Evolutionary conservation across 2,113 vertebrate genomes (phyloP).

Genomic region (Illadopsis cleaveri): DNA sequence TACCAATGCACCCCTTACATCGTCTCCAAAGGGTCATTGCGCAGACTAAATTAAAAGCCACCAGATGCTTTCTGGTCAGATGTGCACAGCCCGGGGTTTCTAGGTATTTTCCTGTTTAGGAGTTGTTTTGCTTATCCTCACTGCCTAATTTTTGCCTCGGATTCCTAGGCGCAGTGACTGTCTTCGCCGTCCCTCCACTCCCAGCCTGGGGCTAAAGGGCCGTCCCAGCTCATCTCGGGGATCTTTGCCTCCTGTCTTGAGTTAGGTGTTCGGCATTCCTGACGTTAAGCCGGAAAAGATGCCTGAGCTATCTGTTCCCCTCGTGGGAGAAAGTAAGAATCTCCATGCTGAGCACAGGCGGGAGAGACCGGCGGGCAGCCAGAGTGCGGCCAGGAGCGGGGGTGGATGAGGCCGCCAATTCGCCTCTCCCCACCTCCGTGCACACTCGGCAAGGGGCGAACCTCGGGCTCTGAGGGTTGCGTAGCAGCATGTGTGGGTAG

Average conservation of each 20-base stretch:
- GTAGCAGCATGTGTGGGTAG: rapidly evolving
- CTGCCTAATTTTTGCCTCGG: background rate
- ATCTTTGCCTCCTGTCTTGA: background rate
- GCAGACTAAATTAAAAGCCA: background rate
- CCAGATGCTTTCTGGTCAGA: background rate
- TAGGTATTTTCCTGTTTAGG: background rate
- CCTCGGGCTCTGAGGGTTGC: too few species aligned
- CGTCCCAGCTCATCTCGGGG: too few species aligned
- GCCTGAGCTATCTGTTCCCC: background rate
- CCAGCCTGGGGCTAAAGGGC: background rate
- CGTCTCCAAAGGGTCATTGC: background rate
- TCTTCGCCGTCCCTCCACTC: background rate
- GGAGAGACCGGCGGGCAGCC: background rate
- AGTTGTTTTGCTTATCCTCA: background rate
- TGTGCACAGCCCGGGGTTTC: background rate
- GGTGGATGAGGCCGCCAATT: rapidly evolving
- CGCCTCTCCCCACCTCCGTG: background rate
- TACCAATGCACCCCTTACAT: background rate
- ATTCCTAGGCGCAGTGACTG: background rate
- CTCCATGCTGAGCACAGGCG: background rate
- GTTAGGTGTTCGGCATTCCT: background rate
- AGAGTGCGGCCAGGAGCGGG: rapidly evolving
- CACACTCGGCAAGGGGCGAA: rapidly evolving
- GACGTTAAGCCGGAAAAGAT: background rate
- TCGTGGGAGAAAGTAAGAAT: background rate